Base-by-base conservation (phyloP, 2,888 invertebrate genomes). In the Drosophila niveifrons region DNA sequence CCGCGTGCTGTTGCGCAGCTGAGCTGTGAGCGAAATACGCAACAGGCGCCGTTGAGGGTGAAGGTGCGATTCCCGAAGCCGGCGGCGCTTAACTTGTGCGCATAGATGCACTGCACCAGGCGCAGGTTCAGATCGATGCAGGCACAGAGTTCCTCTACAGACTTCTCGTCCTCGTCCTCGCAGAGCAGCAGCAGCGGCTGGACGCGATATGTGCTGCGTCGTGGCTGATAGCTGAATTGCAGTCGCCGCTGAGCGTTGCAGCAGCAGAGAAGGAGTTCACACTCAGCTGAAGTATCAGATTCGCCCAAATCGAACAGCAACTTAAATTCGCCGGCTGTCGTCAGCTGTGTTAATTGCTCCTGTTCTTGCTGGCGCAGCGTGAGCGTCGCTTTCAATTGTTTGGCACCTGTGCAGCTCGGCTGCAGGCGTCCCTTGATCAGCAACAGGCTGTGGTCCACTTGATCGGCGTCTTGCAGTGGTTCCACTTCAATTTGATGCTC, bases 11-110 rank as follows among this genome's bases (percentile, higher is more conserved):
- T 94, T 59, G 95, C 94, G 34, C 96, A 94, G 69, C 94, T 94
- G 11, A 98, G 92, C 70, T 94, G 94, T 89, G 97, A 96, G 77
- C 94, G 93, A 92, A 98, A 97, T 58, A 96, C 92, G 80, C 95
- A 93, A 89, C 97, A 97, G 80, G 95, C 94, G 75, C 94, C 93
- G 90, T 96, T 96, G 23, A 98, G 91, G 80, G 95, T 95, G 92
- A 98, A 98, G 1, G 98, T 97, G 93, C 96, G 96, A 34, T 80
- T 77, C 1, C 72, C 52, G 59, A 96, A 94, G 10, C 96, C 96
- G 78, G 95, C 95, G 91, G 97, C 96, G 75, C 94, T 94, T 23
- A 98, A 92, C 91, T 97, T 98, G 92, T 98, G 97, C 0, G 97
- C 97, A 72, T 96, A 96, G 77, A 98, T 93, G 66, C 96, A 95